Evolutionary conservation across 2,888 invertebrate species (phyloP), one percentile per base, ranked within the genome.

Genomic region (Eudasyphora cyanicolor): DNA sequence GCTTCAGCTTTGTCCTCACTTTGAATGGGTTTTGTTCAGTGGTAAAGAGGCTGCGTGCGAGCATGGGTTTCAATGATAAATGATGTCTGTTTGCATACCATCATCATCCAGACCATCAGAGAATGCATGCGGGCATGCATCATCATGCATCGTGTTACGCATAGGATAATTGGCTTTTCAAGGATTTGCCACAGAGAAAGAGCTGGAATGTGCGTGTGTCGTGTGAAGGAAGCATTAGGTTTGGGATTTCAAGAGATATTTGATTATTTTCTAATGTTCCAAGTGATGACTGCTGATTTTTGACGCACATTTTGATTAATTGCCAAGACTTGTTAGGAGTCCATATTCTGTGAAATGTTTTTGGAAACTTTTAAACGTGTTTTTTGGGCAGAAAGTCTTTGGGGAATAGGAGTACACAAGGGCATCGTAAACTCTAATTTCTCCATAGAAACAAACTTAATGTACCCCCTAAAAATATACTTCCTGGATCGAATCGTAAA

Each of bases 121-220:
- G 17, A 42, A 62, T 49, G 74, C 29, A 60, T 45, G 67, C n/a
- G 21, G 57, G n/a, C n/a, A n/a, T n/a, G n/a, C n/a, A n/a, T n/a
- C n/a, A n/a, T n/a, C 57, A 60, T 67, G 67, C 27, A 21, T 21
- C 19, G 17, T 42, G 12, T 60, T 74, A 29, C 0, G 29, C 38
- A 42, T 27, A 42, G n/a, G 42, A 74, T 60, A 74, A 74, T 74
- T 74, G 60, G 57, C 45, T 21, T 19, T 49, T 21, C 29, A 75
- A 62, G 29, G 10, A 24, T 74, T 62, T 21, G 8, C 5, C n/a
- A n/a, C n/a, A n/a, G n/a, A n/a, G n/a, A n/a, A n/a, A n/a, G n/a
- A n/a, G n/a, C n/a, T 69, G 45, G n/a, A n/a, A n/a, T 27, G 27
- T 27, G 27, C 49, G 27, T 7, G 27, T 14, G 62, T 45, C 8